Conservation (phyloP, 2,888 invertebrate genomes). For the Antheraea yamamai region DNA sequence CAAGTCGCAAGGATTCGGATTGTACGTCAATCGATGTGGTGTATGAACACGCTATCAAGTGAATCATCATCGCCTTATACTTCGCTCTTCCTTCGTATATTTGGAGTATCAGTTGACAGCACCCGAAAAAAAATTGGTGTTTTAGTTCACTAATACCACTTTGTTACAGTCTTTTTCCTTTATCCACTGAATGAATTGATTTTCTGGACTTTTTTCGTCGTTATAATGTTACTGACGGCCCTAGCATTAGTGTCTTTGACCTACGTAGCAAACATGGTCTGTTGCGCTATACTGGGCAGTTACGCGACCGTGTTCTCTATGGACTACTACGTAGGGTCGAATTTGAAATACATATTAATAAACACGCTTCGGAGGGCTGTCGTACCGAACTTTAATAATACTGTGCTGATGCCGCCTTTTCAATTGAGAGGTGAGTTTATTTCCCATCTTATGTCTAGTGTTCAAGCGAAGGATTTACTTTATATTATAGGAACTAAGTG, state of each 20-base stretch:
- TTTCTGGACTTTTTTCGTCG: slow-evolving; percentile 84
- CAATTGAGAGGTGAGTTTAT: slow-evolving; percentile 77
- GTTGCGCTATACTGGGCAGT: slow-evolving; percentile 84
- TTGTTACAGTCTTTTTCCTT: slow-evolving; percentile 21
- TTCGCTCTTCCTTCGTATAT: no score
- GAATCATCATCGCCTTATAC: no score
- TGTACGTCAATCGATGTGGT: no score
- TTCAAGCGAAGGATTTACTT: neutral
- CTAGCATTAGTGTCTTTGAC: slow-evolving; percentile 75
- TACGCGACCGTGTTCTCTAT: slow-evolving; percentile 83
- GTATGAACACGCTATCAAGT: no score
- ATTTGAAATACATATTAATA: slow-evolving; percentile 85
- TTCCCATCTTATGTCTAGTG: neutral
- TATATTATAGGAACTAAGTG: neutral
- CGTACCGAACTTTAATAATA: slow-evolving; percentile 81
- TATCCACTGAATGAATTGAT: slow-evolving; percentile 79
- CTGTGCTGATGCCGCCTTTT: slow-evolving; percentile 83
- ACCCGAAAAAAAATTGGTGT: no score
- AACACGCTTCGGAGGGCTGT: slow-evolving; percentile 85
- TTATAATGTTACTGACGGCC: slow-evolving; percentile 74
- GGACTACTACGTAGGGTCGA: slow-evolving; percentile 85
- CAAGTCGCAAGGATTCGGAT: no score
- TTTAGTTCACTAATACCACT: neutral
- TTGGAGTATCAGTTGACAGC: no score
- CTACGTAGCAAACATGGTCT: slow-evolving; percentile 82